Conservation (phyloP, 2,113 vertebrate genomes). For the Lasiurus cinereus region DNA sequence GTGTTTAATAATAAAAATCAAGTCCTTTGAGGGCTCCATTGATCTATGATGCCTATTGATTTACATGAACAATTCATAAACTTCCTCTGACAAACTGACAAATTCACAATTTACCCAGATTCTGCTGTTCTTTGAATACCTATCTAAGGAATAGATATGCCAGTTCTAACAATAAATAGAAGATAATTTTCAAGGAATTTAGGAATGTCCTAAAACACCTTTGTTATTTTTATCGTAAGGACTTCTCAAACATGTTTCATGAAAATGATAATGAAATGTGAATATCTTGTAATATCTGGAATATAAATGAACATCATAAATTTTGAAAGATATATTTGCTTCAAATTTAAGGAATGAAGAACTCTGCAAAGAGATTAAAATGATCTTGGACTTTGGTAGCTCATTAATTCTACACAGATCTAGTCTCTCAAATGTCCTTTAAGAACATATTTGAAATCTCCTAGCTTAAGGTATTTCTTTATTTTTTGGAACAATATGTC, state of each 20-base stretch:
- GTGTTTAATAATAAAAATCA: constrained; percentile 88
- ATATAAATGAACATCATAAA: constrained; percentile 52
- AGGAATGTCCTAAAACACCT: constrained; percentile 27
- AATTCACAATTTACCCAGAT: constrained; percentile 87
- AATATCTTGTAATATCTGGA: constrained; percentile 34
- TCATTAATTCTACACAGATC: constrained; percentile 53
- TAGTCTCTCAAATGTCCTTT: background rate
- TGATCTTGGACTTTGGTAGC: background rate
- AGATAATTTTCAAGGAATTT: constrained; percentile 60
- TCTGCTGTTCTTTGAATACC: constrained; percentile 80
- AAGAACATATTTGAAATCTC: constrained; percentile 4
- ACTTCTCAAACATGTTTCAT: constrained; percentile 48
- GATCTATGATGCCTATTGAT: constrained; percentile 85
- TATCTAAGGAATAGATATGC: constrained; percentile 73
- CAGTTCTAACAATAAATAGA: constrained; percentile 74
- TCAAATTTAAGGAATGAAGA: constrained; percentile 60
- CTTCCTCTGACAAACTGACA: constrained; percentile 86
- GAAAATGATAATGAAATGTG: constrained; percentile 64
- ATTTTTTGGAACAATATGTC: background rate
- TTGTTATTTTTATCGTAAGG: constrained; percentile 61
- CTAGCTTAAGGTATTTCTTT: background rate
- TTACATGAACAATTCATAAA: constrained; percentile 85
- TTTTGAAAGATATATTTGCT: background rate
- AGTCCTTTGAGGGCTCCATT: constrained; percentile 84
- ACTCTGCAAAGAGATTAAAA: constrained; percentile 52